Evolutionary conservation across 2,113 vertebrate species (phyloP).

Genomic region (Anser brachyrhynchus): DNA sequence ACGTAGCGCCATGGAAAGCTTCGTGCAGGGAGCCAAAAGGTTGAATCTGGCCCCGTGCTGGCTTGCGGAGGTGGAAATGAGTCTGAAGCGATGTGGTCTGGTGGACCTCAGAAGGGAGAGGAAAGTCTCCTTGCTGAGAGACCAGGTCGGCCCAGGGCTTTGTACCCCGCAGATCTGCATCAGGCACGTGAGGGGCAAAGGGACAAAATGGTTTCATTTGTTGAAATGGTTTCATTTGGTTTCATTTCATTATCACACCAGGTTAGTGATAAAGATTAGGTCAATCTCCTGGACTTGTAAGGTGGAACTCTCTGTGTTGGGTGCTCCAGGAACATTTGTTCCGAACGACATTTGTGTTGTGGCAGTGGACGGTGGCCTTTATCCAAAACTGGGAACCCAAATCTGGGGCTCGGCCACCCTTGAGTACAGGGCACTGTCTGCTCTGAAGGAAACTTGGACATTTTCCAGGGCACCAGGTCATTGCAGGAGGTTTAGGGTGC

Average conservation of each 20-base stretch:
- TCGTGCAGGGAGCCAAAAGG: neutral
- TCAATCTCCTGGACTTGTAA: neutral
- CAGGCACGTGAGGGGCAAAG: neutral
- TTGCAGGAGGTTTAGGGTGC: neutral
- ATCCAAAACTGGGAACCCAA: neutral
- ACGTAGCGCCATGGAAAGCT: neutral
- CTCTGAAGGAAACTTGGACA: neutral
- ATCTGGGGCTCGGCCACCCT: neutral
- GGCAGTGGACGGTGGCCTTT: neutral
- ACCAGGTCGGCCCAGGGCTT: neutral
- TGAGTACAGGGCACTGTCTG: neutral
- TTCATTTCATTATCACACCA: too few species aligned
- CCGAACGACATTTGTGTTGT: neutral
- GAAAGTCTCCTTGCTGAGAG: neutral
- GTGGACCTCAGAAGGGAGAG: neutral
- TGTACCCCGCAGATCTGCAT: neutral
- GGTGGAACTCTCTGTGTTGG: rapidly evolving
- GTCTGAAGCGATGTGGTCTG: neutral
- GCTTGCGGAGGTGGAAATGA: neutral
- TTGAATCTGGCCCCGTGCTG: neutral
- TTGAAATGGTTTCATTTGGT: too few species aligned
- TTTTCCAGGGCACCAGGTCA: neutral
- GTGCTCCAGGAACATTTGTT: neutral
- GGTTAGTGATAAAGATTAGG: neutral
- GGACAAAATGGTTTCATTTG: neutral